These are phyloP conservation scores for Myotis myotis DNA, from an alignment of 2,797 vertebrate genomes.

Conservation along the genomic window DNA sequence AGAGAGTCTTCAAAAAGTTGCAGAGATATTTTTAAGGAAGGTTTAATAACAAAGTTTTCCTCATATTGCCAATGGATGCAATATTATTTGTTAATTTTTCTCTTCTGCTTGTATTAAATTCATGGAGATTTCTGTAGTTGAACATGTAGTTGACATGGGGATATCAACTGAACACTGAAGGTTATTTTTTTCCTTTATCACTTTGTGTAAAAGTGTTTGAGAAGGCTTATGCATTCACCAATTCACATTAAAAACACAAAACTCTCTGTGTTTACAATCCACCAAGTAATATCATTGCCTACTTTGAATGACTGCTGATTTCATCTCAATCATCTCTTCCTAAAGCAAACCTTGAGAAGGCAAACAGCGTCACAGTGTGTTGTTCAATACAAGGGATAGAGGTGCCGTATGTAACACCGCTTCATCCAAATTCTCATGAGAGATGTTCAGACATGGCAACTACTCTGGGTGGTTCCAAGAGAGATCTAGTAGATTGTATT, in stretches of 20 bases:
- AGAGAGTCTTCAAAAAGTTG: background rate
- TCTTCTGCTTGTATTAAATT: background rate
- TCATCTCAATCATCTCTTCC: background rate
- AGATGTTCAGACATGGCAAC: background rate
- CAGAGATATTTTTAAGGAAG: background rate
- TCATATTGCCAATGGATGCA: background rate
- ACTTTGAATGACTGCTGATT: background rate
- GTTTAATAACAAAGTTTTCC: background rate
- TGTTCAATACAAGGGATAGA: background rate
- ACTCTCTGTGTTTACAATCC: background rate
- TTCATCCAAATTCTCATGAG: background rate
- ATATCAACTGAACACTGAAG: background rate
- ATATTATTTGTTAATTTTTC: background rate
- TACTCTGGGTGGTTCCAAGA: background rate
- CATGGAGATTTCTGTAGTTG: background rate
- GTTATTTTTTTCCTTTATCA: background rate
- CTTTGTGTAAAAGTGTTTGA: background rate
- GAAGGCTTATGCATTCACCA: background rate
- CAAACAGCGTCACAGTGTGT: background rate
- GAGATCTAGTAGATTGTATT: background rate
- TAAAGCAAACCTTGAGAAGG: conserved; percentile 11
- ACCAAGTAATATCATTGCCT: background rate
- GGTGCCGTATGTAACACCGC: background rate
- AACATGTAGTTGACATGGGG: background rate
- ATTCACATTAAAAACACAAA: background rate